A percentile compares a stretch with the other conserved stretches of the same genome.
Conservation (phyloP, 2,888 invertebrate species). For the Coleophora deauratella region DNA sequence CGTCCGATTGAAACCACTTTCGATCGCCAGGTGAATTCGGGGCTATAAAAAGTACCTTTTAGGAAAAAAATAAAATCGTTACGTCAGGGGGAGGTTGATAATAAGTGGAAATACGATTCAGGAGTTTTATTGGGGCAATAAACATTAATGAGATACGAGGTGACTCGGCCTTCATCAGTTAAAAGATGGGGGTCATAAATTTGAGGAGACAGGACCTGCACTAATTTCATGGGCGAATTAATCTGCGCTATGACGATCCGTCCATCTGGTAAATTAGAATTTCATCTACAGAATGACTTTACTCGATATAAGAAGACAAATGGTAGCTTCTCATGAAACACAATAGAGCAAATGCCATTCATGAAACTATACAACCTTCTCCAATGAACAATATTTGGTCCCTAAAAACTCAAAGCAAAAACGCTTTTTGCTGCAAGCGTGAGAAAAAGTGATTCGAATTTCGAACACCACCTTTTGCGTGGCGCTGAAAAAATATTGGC, state of each 20-base stretch:
- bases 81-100: background rate
- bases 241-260: constrained; percentile 17
- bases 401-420: too few species aligned
- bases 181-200: constrained; percentile 29
- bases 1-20: background rate
- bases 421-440: too few species aligned
- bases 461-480: too few species aligned
- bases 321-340: background rate
- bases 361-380: background rate
- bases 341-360: background rate
- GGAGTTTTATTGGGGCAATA: constrained; percentile 22
- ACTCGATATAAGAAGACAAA: background rate
- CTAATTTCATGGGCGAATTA: constrained; percentile 38
- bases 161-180: constrained; percentile 26
- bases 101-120: constrained; percentile 6
- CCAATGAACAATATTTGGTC: background rate
- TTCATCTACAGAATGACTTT: background rate
- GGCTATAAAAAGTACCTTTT: background rate
- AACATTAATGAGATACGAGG: constrained; percentile 27
- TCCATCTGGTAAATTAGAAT: constrained; percentile 5
- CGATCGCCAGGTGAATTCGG: too few species aligned
- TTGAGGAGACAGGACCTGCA: constrained; percentile 20
- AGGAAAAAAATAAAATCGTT: background rate
- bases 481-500: too few species aligned
- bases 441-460: too few species aligned